These are phyloP conservation scores for Melanocharis versteri DNA, from an alignment of 2,113 vertebrate genomes.

Conservation along the genomic window DNA sequence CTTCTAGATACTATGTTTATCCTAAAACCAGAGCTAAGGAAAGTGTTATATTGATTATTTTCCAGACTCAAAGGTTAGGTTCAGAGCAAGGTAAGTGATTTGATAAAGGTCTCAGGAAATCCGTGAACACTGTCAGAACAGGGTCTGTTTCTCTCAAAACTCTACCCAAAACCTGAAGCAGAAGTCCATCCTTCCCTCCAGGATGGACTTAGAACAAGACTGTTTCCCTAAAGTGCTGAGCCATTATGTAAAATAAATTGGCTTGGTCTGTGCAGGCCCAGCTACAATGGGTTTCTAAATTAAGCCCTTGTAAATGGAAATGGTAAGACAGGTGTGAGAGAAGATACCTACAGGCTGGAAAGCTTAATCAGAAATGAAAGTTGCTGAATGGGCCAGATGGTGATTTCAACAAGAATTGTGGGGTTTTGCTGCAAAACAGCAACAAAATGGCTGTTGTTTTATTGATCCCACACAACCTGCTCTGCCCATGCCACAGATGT, in stretches of 20 bases:
- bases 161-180: not conserved
- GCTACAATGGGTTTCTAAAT: slow-evolving; percentile 33
- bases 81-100: not conserved
- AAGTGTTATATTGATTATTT: not conserved
- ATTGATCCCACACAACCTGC: not conserved
- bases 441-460: not conserved
- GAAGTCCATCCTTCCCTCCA: not conserved
- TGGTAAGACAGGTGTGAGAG: not conserved
- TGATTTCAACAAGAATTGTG: not conserved
- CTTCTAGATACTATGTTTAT: not conserved
- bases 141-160: not conserved
- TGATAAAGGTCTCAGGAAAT: not conserved
- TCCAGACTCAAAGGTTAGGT: not conserved
- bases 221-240: not conserved
- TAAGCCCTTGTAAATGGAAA: slow-evolving; percentile 26
- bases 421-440: not conserved
- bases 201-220: not conserved
- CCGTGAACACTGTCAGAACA: not conserved
- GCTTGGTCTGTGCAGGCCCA: not conserved
- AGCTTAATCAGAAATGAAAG: not conserved
- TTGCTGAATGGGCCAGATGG: not conserved
- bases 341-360: slow-evolving; percentile 20
- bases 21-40: not conserved
- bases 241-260: slow-evolving; percentile 39
- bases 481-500: not conserved